These are phyloP conservation scores for Meliscaeva auricollis DNA, from an alignment of 2,888 invertebrate genomes.

Conservation along the genomic window DNA sequence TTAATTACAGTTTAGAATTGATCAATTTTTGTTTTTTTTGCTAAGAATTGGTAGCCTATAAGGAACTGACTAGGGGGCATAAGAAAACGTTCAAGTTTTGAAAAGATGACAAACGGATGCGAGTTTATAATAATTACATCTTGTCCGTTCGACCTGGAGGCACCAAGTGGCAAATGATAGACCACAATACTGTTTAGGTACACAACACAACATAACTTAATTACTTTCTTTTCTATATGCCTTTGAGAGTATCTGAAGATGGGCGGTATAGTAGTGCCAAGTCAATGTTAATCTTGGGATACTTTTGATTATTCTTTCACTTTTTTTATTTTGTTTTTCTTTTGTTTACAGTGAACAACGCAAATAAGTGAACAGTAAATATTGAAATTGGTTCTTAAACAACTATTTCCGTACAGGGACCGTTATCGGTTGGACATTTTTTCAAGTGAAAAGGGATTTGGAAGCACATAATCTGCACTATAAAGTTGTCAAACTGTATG, in stretches of 20 bases:
- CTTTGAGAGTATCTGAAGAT: not conserved
- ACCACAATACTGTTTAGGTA: not conserved
- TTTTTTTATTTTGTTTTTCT: not conserved
- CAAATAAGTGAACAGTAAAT: not conserved
- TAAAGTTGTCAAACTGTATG: no score
- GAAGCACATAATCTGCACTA: no score
- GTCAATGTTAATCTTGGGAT: constrained; percentile 32
- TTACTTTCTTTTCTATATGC: constrained; percentile 38
- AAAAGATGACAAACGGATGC: constrained; percentile 47
- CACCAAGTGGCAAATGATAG: not conserved
- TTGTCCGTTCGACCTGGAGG: constrained; percentile 57
- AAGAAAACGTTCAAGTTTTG: constrained; percentile 2
- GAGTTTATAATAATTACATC: constrained; percentile 58
- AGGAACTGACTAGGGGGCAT: not conserved
- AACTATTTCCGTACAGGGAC: no score
- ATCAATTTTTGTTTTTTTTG: constrained; percentile 2
- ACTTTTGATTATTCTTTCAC: constrained; percentile 34
- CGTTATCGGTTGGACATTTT: no score
- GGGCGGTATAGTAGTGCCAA: not conserved
- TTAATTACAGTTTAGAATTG: constrained; percentile 33
- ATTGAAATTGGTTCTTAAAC: no score
- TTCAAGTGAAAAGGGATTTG: no score
- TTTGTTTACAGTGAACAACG: not conserved
- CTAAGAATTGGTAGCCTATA: not conserved
- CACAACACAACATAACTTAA: constrained; percentile 22